Conservation (phyloP, 2,797 vertebrate species). For the Pangasius krempfi region DNA sequence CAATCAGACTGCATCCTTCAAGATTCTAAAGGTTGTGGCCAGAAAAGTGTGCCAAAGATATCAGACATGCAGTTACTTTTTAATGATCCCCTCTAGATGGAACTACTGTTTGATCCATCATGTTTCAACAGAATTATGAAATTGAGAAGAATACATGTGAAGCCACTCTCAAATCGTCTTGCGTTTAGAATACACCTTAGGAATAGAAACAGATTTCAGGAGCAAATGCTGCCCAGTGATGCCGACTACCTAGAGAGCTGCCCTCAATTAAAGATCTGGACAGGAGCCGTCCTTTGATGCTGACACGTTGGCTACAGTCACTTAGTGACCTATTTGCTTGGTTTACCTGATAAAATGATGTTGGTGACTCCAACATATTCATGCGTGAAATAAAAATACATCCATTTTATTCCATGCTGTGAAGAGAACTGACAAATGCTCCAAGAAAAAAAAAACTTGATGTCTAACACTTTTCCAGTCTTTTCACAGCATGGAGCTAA, state of each 20-base stretch:
- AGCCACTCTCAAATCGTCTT: not conserved
- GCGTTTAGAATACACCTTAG: not conserved
- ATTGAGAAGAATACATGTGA: not conserved
- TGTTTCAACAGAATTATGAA: not conserved
- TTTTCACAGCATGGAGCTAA: not conserved
- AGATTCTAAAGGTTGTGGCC: not conserved
- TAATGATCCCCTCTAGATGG: not conserved
- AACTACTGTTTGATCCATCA: not conserved
- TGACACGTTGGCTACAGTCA: not conserved
- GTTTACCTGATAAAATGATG: not conserved
- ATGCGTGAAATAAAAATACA: conserved; percentile 1
- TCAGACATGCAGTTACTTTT: not conserved
- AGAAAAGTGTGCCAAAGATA: conserved; percentile 1
- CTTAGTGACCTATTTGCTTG: not conserved
- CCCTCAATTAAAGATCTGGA: not conserved
- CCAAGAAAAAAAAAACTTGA: not conserved
- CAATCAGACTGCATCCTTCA: not conserved
- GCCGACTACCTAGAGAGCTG: not conserved
- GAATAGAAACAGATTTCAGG: not conserved
- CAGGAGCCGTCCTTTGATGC: not conserved
- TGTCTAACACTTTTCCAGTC: not conserved
- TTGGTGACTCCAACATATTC: not conserved
- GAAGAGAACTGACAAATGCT: not conserved
- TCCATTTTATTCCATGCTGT: conserved; percentile 1
- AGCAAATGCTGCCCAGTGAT: not conserved